These are phyloP conservation scores for Bos taurus DNA, from an alignment of 2,113 vertebrate species.

Conservation along the genomic window DNA sequence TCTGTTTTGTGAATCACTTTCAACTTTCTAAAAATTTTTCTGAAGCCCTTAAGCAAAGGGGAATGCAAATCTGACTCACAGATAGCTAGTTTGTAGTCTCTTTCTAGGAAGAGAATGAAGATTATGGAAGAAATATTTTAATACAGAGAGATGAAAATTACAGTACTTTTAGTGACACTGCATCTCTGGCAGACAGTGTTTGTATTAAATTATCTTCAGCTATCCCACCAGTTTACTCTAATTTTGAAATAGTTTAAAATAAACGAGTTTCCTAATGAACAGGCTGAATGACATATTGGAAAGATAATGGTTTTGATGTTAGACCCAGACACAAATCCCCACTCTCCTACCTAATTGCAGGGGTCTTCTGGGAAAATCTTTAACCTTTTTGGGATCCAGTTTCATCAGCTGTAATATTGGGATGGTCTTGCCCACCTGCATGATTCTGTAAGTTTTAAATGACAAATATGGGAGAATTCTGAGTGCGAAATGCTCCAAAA, in stretches of 20 bases:
- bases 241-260: not conserved
- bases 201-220: not conserved
- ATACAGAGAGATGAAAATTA: not conserved
- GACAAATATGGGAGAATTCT: not conserved
- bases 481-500: not conserved
- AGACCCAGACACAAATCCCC: not conserved
- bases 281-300: not conserved
- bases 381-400: not conserved
- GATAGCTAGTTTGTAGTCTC: not conserved
- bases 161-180: not conserved
- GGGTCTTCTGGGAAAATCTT: not conserved
- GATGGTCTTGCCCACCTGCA: not conserved
- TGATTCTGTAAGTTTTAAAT: not conserved
- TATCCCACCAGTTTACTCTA: not conserved
- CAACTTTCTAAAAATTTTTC: not conserved
- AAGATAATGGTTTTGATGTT: not conserved
- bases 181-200: not conserved
- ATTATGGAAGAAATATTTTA: not conserved
- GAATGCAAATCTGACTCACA: not conserved
- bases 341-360: not conserved
- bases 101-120: not conserved
- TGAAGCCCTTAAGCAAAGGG: not conserved
- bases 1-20: not conserved
- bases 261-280: not conserved
- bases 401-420: not conserved